phyloP scores from a whole-genome alignment of 2,113 vertebrate species.

The Aspiorhynchus laticeps region DNA sequence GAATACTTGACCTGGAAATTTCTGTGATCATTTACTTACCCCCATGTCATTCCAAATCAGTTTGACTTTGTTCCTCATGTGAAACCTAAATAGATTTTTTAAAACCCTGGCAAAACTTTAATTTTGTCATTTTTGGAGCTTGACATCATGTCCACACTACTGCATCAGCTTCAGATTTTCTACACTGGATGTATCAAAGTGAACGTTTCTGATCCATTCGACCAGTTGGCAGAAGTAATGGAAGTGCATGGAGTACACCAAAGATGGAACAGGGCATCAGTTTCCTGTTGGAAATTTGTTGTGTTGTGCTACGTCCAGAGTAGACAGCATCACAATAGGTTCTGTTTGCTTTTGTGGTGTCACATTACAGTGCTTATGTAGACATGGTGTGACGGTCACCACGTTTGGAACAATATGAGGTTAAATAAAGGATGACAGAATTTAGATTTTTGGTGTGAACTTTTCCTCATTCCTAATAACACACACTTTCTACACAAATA shows the following conservation, averaged over 20 bases:
- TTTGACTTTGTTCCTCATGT: neutral
- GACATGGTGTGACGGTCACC: neutral
- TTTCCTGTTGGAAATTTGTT: neutral
- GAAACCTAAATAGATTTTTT: neutral
- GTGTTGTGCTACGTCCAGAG: neutral
- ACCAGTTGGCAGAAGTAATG: neutral
- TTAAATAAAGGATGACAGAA: neutral
- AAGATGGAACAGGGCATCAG: neutral
- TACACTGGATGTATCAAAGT: neutral
- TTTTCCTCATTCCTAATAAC: neutral
- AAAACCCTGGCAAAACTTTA: neutral
- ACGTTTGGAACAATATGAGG: neutral
- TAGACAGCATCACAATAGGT: neutral
- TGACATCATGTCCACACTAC: neutral
- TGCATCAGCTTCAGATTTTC: neutral
- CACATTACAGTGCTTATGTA: neutral
- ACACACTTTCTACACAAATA: neutral
- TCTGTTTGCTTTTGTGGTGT: neutral
- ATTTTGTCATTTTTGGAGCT: neutral
- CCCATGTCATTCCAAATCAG: neutral
- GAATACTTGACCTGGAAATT: neutral
- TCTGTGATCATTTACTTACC: neutral
- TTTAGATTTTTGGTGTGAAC: neutral
- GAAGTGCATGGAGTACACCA: neutral
- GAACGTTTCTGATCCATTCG: neutral